Conservation (phyloP, 2,888 invertebrate genomes). For the Xylota sylvarum region DNA sequence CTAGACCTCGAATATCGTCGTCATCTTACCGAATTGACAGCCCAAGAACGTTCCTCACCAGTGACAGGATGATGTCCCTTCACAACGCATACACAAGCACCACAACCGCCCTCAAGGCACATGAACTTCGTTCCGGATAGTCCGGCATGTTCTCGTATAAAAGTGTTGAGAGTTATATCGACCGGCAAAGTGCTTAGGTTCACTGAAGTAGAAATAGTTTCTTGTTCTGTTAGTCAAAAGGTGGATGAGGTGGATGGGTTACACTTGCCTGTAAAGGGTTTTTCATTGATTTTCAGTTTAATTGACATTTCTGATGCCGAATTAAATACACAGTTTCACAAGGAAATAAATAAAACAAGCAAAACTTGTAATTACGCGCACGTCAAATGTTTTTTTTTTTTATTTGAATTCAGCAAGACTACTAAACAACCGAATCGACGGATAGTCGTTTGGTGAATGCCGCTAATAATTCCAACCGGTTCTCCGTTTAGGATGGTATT, state of each 20-base stretch:
- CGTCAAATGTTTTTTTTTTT: background rate
- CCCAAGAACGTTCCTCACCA: conserved; percentile 83
- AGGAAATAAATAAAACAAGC: background rate
- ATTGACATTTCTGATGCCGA: conserved; percentile 75
- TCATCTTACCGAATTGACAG: conserved; percentile 88
- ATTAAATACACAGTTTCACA: conserved; percentile 41
- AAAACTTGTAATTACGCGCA: conserved; percentile 12
- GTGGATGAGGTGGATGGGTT: background rate
- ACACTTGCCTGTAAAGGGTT: conserved; percentile 56
- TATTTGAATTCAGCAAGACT: background rate
- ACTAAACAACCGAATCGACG: conserved; percentile 53
- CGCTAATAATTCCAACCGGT: conserved; percentile 56
- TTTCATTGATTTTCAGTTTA: conserved; percentile 62
- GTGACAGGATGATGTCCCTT: conserved; percentile 80
- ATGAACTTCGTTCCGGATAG: conserved; percentile 88
- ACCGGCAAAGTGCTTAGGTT: conserved; percentile 82
- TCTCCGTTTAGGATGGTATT: background rate
- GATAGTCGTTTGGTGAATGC: conserved; percentile 54
- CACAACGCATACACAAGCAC: conserved; percentile 86
- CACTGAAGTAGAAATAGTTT: conserved; percentile 76
- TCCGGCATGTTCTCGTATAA: conserved; percentile 87
- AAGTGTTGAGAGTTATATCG: conserved; percentile 87
- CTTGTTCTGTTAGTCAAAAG: background rate
- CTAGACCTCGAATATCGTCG: too few species aligned
- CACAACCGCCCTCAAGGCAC: conserved; percentile 90